Evolutionary conservation across 1,140 invertebrate genomes (phyloP).

Genomic region (Microvelia longipes): DNA sequence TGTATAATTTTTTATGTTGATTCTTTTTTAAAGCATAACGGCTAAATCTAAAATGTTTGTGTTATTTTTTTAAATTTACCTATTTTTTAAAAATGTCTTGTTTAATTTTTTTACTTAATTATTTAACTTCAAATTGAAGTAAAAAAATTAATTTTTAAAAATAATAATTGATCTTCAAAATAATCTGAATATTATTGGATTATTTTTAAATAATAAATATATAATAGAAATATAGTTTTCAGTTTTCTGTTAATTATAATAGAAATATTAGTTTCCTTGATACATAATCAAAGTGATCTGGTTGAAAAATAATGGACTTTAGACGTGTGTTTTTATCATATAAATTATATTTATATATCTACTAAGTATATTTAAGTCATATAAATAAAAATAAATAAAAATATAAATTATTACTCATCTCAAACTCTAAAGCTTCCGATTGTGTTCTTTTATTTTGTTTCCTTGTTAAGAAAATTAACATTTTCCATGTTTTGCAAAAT

Average conservation of each 20-base stretch:
- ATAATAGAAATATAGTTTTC: no score
- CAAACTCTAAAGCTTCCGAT: conserved; percentile 15
- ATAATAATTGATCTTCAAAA: not conserved
- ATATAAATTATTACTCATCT: not conserved
- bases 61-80: no score
- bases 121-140: not conserved
- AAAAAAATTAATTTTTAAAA: not conserved
- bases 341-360: no score
- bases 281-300: conserved; percentile 18
- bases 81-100: not conserved
- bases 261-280: no score
- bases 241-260: no score
- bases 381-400: not conserved
- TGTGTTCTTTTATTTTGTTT: conserved; percentile 15
- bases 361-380: no score
- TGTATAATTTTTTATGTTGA: no score
- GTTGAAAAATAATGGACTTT: conserved; percentile 5
- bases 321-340: conserved; percentile 14
- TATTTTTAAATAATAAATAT: not conserved
- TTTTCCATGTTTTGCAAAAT: no score
- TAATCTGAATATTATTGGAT: not conserved
- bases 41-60: no score
- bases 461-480: not conserved
- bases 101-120: not conserved
- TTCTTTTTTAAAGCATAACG: no score